Conservation (phyloP, 2,888 invertebrate genomes). For the Syrista parreyssii region DNA sequence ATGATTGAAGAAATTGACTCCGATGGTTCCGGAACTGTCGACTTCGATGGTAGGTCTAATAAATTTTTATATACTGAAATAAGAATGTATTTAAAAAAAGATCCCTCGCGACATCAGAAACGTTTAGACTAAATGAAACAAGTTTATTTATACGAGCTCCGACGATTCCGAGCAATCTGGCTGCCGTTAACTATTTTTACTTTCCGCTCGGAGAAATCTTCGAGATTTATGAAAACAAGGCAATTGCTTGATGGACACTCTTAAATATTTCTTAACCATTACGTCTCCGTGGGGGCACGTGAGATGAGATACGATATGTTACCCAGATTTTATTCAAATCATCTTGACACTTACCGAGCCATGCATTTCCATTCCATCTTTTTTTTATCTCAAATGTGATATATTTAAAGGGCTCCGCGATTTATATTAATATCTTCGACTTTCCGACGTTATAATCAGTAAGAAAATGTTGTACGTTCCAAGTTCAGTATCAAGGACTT, state of each 20-base stretch:
- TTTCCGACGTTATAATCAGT: conserved; percentile 2
- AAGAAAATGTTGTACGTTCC: conserved; percentile 16
- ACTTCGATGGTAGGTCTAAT: conserved; percentile 87
- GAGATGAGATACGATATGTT: background rate
- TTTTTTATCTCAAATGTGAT: background rate
- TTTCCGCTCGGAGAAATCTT: conserved; percentile 21
- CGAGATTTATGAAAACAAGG: conserved; percentile 27
- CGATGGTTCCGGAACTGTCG: conserved; percentile 98
- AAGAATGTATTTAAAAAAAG: conserved; percentile 9
- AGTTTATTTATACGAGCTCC: conserved; percentile 36
- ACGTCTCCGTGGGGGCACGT: background rate
- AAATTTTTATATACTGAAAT: conserved; percentile 2
- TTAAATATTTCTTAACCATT: background rate
- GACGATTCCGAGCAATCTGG: conserved; percentile 22
- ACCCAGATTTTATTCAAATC: background rate
- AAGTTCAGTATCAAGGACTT: conserved; percentile 38
- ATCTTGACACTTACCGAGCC: background rate
- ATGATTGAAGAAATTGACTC: conserved; percentile 99
- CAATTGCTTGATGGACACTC: background rate
- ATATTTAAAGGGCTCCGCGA: background rate
- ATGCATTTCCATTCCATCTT: background rate
- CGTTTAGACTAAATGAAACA: conserved; percentile 30
- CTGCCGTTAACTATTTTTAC: conserved; percentile 27
- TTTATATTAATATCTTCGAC: conserved; percentile 9
- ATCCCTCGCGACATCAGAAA: conserved; percentile 26